Conservation (phyloP, 2,888 invertebrate species). For the Alviniconcha strummeri region DNA sequence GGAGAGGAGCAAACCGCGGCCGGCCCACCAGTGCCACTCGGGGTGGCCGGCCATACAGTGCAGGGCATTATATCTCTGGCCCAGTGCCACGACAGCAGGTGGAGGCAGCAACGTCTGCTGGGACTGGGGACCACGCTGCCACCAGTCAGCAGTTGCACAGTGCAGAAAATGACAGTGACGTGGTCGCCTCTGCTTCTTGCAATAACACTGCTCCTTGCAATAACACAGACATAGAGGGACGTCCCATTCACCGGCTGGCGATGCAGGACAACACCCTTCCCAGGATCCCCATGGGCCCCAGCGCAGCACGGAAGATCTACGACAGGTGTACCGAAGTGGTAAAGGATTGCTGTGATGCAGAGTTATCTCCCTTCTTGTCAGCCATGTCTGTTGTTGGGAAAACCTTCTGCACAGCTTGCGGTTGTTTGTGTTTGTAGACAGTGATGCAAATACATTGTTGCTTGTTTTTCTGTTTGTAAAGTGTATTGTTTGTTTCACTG, state of each 20-base stretch:
- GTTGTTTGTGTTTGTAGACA: not conserved
- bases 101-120: not conserved
- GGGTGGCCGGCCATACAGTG: conserved; percentile 18
- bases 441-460: no score
- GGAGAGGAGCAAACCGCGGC: not conserved
- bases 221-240: conserved; percentile 25
- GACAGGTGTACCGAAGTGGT: conserved; percentile 28
- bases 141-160: not conserved
- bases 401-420: not conserved
- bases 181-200: no score
- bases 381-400: not conserved
- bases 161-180: not conserved
- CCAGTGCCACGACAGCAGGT: not conserved
- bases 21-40: conserved; percentile 2
- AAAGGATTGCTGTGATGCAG: not conserved
- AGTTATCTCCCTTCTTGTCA: not conserved
- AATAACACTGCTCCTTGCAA: not conserved
- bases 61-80: not conserved
- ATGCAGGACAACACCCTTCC: conserved; percentile 32
- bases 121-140: not conserved
- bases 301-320: conserved; percentile 24
- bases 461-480: no score
- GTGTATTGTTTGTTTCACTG: no score
- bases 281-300: conserved; percentile 24
- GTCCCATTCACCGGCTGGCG: conserved; percentile 38